Evolutionary conservation across 2,888 invertebrate species (phyloP), one percentile per base, ranked within the genome.

Genomic region (Escarpia spicata): DNA sequence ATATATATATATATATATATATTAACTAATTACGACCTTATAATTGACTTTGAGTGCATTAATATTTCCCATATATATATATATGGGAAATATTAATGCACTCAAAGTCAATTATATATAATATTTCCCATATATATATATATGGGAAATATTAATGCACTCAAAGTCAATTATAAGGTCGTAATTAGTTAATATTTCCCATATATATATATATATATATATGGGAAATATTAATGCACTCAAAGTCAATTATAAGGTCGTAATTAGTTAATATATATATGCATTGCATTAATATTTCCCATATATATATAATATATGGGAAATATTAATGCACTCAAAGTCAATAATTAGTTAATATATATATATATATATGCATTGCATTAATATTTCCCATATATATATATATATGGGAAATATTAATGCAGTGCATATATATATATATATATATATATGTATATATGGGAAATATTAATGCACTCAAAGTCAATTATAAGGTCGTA

Each of bases 251-350:
- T n/a, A n/a, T n/a, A n/a, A n/a, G n/a, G n/a, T n/a, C n/a, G n/a
- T n/a, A n/a, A n/a, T n/a, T n/a, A n/a, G n/a, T n/a, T 91, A 43
- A 19, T 43, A 44, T 91, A 31, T 91, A 91, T 43, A 43, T 43
- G 15, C 15, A 44, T 91, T 31, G 19, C 19, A 43, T 19, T 43
- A 92, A 45, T 44, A 26, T 92, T 92, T 92, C 26, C 92, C 9
- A 92, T 92, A 92, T 92, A 90, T 93, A 45, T 93, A 93, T 93
- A 52, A 91, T 90, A 92, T 92, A 91, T 31, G n/a, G n/a, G n/a
- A n/a, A n/a, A n/a, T n/a, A n/a, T n/a, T n/a, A n/a, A n/a, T n/a
- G n/a, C n/a, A n/a, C n/a, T n/a, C n/a, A n/a, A n/a, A n/a, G n/a
- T n/a, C n/a, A n/a, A n/a, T n/a, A n/a, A n/a, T n/a, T n/a, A n/a